phyloP scores from a whole-genome alignment of 1,140 invertebrate genomes.

The Ruditapes philippinarum region DNA sequence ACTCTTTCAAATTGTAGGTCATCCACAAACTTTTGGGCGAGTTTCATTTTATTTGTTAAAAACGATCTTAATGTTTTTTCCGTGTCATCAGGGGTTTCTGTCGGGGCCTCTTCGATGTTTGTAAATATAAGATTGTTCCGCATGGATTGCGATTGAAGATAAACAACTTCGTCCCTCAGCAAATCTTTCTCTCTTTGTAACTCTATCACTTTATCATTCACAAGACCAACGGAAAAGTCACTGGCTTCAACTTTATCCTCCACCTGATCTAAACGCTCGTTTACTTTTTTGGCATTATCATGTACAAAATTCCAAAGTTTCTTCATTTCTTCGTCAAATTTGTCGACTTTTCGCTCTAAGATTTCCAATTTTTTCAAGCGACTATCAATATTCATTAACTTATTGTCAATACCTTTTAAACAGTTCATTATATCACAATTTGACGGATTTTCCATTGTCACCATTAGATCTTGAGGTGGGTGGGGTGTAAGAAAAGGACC shows the following conservation, averaged over 20 bases:
- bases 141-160: conserved; percentile 16
- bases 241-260: conserved; percentile 6
- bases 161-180: conserved; percentile 11
- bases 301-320: background rate
- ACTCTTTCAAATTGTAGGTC: too few species aligned
- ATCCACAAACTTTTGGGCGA: background rate
- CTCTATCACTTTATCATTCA: background rate
- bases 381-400: too few species aligned
- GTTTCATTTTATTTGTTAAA: background rate
- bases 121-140: too few species aligned
- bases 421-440: background rate
- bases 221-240: conserved; percentile 10
- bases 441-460: background rate
- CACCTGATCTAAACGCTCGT: background rate
- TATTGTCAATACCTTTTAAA: background rate
- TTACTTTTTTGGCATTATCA: background rate
- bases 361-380: background rate
- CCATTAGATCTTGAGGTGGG: background rate
- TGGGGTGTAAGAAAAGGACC: background rate
- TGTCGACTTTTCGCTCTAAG: background rate
- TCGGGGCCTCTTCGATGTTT: too few species aligned
- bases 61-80: background rate
- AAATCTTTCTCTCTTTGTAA: background rate
- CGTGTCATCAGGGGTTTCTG: background rate
- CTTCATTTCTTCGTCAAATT: conserved; percentile 5